Conservation (phyloP, 2,888 invertebrate species). For the Drosophila emarginata region DNA sequence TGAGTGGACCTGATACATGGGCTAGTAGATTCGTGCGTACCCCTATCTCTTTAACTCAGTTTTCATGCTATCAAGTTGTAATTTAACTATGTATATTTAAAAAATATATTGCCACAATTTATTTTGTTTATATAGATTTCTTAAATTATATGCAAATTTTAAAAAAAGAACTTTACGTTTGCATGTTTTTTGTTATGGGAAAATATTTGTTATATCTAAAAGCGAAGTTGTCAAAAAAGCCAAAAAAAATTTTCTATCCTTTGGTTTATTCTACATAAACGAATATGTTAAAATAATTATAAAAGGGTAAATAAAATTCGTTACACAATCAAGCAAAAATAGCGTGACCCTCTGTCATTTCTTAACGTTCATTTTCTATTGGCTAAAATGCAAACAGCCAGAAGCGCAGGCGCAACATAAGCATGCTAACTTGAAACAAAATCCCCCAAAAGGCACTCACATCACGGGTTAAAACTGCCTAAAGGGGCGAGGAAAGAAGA, state of each 20-base stretch:
- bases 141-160: too few relatives aligned
- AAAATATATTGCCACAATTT: too few relatives aligned
- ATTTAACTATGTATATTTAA: background rate
- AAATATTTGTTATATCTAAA: too few relatives aligned
- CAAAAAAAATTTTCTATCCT: too few relatives aligned
- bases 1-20: background rate
- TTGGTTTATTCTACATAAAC: too few relatives aligned
- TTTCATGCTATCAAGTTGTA: background rate
- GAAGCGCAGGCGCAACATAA: constrained; percentile 47
- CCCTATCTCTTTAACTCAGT: background rate
- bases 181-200: too few relatives aligned
- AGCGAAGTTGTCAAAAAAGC: too few relatives aligned
- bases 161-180: too few relatives aligned
- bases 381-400: constrained; percentile 61
- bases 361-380: constrained; percentile 62
- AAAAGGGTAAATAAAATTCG: background rate
- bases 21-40: too few relatives aligned
- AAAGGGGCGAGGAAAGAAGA: background rate
- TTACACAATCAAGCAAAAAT: background rate
- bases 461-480: constrained; percentile 2
- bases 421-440: constrained; percentile 27
- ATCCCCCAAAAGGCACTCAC: constrained; percentile 42
- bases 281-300: too few relatives aligned
- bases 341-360: constrained; percentile 8
- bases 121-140: too few relatives aligned